Conservation (phyloP, 1,140 invertebrate species). For the Sminthurinus signatus region DNA sequence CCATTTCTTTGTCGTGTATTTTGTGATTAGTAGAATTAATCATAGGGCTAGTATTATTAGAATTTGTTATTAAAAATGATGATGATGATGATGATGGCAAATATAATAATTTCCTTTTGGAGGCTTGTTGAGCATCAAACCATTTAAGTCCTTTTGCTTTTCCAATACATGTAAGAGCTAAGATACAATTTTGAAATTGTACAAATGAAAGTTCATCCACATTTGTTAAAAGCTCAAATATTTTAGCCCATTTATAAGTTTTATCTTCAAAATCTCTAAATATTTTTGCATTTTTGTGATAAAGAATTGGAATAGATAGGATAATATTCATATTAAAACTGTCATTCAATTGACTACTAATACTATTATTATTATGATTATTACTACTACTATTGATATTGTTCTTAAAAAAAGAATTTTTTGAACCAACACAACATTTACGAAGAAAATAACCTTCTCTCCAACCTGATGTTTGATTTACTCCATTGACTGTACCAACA, state of each 20-base stretch:
- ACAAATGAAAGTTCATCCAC: neutral
- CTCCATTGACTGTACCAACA: no score
- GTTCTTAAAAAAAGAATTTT: no score
- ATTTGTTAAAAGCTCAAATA: conserved; percentile 1
- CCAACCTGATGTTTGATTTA: neutral
- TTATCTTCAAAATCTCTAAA: neutral
- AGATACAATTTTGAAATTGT: conserved; percentile 1
- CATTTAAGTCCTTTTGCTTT: neutral
- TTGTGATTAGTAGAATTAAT: neutral
- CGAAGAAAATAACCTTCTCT: neutral
- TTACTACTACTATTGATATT: neutral
- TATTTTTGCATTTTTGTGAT: neutral
- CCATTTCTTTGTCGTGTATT: no score
- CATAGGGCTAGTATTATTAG: neutral
- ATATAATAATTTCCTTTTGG: conserved; percentile 6
- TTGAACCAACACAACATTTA: neutral
- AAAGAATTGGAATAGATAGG: conserved; percentile 1
- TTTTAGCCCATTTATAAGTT: neutral
- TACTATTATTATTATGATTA: neutral
- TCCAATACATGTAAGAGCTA: conserved; percentile 1
- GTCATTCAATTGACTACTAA: neutral
- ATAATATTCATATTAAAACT: neutral
- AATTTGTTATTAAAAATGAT: no score
- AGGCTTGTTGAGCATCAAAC: neutral
- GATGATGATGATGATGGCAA: no score